Base-by-base conservation (phyloP, 2,797 vertebrate genomes). In the Microcaecilia unicolor region DNA sequence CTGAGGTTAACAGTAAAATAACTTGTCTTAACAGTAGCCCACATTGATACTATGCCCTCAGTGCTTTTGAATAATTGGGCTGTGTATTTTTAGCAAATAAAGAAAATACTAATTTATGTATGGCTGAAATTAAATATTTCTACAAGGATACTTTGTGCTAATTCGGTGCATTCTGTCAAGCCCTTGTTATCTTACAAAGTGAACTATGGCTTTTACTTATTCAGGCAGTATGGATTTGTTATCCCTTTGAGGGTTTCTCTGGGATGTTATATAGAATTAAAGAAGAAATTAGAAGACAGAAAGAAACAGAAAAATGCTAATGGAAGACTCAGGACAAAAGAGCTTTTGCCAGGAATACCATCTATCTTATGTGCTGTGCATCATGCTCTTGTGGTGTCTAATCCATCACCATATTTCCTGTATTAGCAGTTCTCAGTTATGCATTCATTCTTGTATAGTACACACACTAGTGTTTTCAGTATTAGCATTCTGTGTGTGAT, bases 161-260 rank as follows among this genome's bases (percentile, higher is more conserved):
- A 6, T 2, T 17, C 10, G 8, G 28, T 1, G 0, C 2, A 9
- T 7, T n/a, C 9, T 10, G 25, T 26, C 25, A 15, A 15, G 15
- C 15, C 15, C 16, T 10, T 3, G 30, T 9, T 9, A 35, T 15
- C 25, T 16, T 2, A 14, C 10, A 39, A 10, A 15, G 36, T 3
- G 10, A 1, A 4, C 18, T 6, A 3, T 0, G 2, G 1, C 7
- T 10, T 26, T 26, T 31, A 5, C 2, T 7, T 1, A n/a, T 2
- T 26, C 12, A 0, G 2, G 2, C 5, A 2, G 19, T 6, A 15
- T 1, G 1, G 0, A 2, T 0, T 26, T 2, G 0, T 7, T 2
- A 2, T 2, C 8, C 14, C 1, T 11, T 0, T 12, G 26, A 3
- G 11, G 32, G 34, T 34, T 3, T 0, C 21, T 28, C n/a, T 13